Conservation (phyloP, 2,888 invertebrate genomes). For the Trachelus troglodyta region DNA sequence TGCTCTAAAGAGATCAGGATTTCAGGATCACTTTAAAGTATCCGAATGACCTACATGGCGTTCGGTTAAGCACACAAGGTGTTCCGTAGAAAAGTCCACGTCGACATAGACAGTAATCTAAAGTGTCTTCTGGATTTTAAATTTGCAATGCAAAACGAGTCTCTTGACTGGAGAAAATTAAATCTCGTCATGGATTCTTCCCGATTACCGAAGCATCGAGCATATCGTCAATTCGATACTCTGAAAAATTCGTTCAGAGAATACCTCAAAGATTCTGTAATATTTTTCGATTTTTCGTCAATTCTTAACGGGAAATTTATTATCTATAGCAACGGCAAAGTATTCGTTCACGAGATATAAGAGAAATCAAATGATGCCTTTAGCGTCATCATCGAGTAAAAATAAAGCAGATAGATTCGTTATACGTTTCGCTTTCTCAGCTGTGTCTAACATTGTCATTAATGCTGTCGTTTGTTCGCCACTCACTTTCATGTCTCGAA, state of each 20-base stretch:
- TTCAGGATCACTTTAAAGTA: constrained; percentile 24
- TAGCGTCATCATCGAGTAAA: too few species aligned
- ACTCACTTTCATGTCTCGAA: constrained; percentile 51
- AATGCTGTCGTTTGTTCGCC: constrained; percentile 51
- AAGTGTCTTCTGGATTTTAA: background rate
- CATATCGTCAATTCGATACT: background rate
- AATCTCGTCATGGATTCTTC: background rate
- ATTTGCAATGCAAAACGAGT: background rate
- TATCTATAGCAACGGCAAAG: too few species aligned
- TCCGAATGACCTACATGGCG: background rate
- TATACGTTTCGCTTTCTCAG: constrained; percentile 28
- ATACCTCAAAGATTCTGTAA: background rate
- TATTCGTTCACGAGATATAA: background rate
- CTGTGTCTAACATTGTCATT: constrained; percentile 32
- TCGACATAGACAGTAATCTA: background rate
- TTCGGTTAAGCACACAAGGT: background rate
- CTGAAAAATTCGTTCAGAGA: background rate
- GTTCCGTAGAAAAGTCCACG: background rate
- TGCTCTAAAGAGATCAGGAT: constrained; percentile 48
- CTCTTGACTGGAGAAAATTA: background rate
- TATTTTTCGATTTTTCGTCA: background rate
- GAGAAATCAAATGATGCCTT: background rate
- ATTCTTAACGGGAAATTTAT: too few species aligned
- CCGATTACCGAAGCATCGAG: background rate
- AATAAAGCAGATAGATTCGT: background rate